These are phyloP conservation scores for Plutella xylostella DNA, from an alignment of 2,888 invertebrate genomes.

Conservation along the genomic window DNA sequence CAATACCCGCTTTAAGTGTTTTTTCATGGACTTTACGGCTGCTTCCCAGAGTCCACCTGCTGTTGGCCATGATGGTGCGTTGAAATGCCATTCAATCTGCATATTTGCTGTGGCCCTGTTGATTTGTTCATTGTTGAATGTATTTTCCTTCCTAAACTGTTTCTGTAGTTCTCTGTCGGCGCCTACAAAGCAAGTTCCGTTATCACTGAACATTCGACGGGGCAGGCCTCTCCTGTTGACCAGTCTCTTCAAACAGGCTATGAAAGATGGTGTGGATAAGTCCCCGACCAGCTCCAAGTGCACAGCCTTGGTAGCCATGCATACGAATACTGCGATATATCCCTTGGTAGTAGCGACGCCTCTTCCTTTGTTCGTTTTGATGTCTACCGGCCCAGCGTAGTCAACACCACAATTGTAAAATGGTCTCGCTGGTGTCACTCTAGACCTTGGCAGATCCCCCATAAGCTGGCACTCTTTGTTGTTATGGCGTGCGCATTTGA, in stretches of 20 bases:
- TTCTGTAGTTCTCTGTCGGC: constrained; percentile 15
- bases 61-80: constrained; percentile 9
- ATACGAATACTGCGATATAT: too few species aligned
- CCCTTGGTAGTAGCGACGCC: neutral
- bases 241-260: constrained; percentile 20
- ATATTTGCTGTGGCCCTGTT: too few species aligned
- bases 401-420: constrained; percentile 1
- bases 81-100: constrained; percentile 14
- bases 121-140: neutral
- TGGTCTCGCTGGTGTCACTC: neutral
- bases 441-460: neutral
- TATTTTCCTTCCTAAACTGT: neutral
- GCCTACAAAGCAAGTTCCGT: constrained; percentile 18
- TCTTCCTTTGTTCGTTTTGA: neutral
- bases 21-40: constrained; percentile 14
- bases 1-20: neutral
- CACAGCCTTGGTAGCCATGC: neutral
- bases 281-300: neutral
- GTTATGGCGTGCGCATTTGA: too few species aligned
- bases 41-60: constrained; percentile 16
- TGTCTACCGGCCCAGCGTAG: too few species aligned
- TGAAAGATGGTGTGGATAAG: constrained; percentile 14
- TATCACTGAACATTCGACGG: constrained; percentile 15
- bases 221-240: constrained; percentile 18
- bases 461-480: constrained; percentile 9